Evolutionary conservation across 2,113 vertebrate genomes (phyloP).

Genomic region (Scortum barcoo): DNA sequence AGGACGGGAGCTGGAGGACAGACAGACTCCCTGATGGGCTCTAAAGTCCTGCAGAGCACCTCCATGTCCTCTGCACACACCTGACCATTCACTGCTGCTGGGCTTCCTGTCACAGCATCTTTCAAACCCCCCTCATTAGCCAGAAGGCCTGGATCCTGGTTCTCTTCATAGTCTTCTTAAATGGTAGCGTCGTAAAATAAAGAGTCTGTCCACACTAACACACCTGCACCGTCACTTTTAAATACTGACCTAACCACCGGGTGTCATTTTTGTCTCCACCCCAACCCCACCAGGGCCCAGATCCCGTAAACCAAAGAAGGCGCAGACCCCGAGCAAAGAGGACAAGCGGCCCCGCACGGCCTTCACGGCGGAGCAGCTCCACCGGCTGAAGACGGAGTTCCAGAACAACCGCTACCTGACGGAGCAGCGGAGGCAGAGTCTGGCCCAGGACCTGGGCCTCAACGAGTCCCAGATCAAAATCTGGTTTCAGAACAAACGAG

Average conservation of each 20-base stretch:
- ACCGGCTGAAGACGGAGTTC: conserved; percentile 90
- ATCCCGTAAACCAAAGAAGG: conserved; percentile 91
- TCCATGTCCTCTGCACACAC: not conserved
- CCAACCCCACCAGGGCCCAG: conserved; percentile 87
- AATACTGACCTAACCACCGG: not conserved
- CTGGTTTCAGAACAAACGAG: conserved; percentile 96
- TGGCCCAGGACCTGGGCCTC: conserved; percentile 90
- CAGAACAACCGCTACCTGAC: conserved; percentile 93
- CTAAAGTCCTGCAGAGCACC: not conserved
- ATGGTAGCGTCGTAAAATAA: too few relatives aligned
- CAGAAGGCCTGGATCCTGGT: too few relatives aligned
- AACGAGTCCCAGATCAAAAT: conserved; percentile 96
- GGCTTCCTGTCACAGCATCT: too few relatives aligned
- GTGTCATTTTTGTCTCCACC: not conserved
- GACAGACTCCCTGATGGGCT: not conserved
- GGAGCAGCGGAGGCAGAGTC: conserved; percentile 88
- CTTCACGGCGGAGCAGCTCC: conserved; percentile 91
- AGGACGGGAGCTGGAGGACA: not conserved
- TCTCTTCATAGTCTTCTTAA: too few relatives aligned
- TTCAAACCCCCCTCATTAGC: too few relatives aligned
- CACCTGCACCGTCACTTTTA: too few relatives aligned
- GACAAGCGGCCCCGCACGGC: conserved; percentile 93
- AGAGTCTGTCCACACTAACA: too few relatives aligned
- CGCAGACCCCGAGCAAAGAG: conserved; percentile 76
- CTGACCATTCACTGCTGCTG: too few relatives aligned